These are phyloP conservation scores for Aurelia aurita DNA, from an alignment of 30 jellyfish, hydroid and myxozoan genomes.

Conservation along the genomic window DNA sequence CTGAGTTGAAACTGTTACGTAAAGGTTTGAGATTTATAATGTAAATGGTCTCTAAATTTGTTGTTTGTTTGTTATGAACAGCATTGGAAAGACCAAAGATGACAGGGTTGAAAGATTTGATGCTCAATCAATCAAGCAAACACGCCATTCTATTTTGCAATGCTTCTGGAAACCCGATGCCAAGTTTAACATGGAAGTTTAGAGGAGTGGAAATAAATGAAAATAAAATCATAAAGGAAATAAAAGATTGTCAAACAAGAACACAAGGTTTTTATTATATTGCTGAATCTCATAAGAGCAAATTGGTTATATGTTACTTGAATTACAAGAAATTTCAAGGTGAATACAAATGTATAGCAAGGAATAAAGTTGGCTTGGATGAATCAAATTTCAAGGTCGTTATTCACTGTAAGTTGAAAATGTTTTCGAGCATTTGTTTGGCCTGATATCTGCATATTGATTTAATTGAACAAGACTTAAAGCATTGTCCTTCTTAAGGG, in stretches of 20 bases:
- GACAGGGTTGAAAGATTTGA: constrained; percentile 22
- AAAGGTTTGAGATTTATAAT: too few relatives aligned
- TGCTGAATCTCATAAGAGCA: not conserved
- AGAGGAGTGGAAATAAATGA: constrained; percentile 5
- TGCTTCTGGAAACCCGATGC: constrained; percentile 87
- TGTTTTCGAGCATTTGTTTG: too few relatives aligned
- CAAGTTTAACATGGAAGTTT: constrained; percentile 67
- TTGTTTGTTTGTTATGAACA: not conserved
- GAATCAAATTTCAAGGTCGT: constrained; percentile 3
- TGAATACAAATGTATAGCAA: constrained; percentile 69
- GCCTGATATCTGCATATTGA: too few relatives aligned
- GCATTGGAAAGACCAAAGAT: constrained; percentile 70
- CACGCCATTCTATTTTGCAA: constrained; percentile 49
- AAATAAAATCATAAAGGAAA: not conserved
- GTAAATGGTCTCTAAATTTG: too few relatives aligned
- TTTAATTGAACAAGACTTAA: too few relatives aligned
- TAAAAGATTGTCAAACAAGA: constrained; percentile 55
- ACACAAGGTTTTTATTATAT: constrained; percentile 58
- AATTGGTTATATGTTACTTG: constrained; percentile 62
- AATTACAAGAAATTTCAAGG: constrained; percentile 73
- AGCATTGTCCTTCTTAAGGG: too few relatives aligned
- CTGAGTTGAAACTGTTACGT: too few relatives aligned
- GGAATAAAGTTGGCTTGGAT: constrained; percentile 44
- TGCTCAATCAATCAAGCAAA: constrained; percentile 37
- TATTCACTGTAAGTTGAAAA: constrained; percentile 29